These are phyloP conservation scores for Sclerurus mexicanus DNA, from an alignment of 2,113 vertebrate species.

Conservation along the genomic window DNA sequence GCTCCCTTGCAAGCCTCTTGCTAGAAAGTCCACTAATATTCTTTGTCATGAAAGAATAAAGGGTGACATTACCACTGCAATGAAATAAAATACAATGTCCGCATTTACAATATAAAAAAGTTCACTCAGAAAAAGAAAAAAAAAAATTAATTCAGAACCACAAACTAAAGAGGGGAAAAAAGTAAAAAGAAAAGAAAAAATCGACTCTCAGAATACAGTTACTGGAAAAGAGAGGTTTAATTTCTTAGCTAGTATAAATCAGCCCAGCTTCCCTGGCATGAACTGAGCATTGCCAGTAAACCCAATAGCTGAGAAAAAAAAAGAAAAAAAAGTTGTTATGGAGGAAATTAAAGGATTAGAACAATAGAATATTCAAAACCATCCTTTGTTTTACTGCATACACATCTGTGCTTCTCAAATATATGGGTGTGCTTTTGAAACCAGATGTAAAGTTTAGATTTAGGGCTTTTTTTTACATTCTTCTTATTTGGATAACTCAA, in stretches of 20 bases:
- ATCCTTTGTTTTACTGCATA: neutral
- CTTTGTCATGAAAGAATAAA: neutral
- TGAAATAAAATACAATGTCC: constrained; percentile 6
- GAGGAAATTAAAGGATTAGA: neutral
- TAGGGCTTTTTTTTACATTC: neutral
- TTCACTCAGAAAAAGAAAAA: neutral
- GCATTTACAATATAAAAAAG: neutral
- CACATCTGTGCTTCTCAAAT: neutral
- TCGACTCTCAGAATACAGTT: neutral
- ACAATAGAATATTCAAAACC: neutral
- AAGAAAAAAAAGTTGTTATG: neutral
- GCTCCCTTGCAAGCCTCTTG: neutral
- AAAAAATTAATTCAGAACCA: neutral
- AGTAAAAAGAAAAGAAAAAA: neutral
- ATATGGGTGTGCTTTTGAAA: neutral
- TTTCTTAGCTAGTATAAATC: neutral
- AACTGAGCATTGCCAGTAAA: neutral
- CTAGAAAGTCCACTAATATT: neutral
- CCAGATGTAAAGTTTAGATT: neutral
- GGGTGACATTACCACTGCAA: neutral
- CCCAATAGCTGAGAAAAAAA: neutral
- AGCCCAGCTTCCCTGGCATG: neutral
- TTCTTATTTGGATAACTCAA: neutral
- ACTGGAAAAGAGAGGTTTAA: neutral
- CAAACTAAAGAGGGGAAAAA: neutral